Evolutionary conservation across 1,140 invertebrate genomes (phyloP).

Genomic region (Ptiloglossa arizonensis): DNA sequence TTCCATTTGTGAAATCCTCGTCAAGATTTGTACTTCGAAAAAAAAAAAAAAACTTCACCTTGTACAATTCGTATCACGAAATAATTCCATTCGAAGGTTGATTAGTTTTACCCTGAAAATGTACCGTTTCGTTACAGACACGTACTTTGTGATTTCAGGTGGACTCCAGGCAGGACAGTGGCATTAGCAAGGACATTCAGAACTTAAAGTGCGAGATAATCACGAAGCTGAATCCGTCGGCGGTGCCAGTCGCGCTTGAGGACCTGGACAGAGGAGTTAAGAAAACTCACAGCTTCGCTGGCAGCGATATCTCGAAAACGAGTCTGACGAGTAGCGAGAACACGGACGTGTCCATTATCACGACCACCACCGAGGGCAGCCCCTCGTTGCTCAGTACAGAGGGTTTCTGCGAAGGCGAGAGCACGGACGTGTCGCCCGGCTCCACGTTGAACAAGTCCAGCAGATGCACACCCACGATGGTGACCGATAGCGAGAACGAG

Average conservation of each 20-base stretch:
- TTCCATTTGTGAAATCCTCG: no score
- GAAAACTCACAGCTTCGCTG: slow-evolving; percentile 79
- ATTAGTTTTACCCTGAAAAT: no score
- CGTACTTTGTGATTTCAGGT: slow-evolving; percentile 24
- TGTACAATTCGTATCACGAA: no score
- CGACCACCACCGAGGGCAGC: slow-evolving; percentile 77
- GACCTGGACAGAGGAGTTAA: slow-evolving; percentile 66
- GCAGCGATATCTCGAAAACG: slow-evolving; percentile 79
- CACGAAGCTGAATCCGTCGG: slow-evolving; percentile 67
- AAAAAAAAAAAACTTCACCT: no score
- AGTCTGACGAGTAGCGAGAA: slow-evolving; percentile 78
- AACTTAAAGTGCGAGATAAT: slow-evolving; percentile 76
- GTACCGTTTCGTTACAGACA: no score
- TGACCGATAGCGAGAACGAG: slow-evolving; percentile 70
- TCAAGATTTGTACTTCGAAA: no score
- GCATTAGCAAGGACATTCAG: slow-evolving; percentile 75
- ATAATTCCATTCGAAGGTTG: no score
- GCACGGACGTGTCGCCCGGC: slow-evolving; percentile 74
- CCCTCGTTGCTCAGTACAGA: slow-evolving; percentile 79
- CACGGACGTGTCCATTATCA: slow-evolving; percentile 76
- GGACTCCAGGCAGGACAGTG: slow-evolving; percentile 45
- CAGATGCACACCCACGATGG: slow-evolving; percentile 67
- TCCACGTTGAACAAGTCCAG: slow-evolving; percentile 77
- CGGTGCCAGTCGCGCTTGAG: slow-evolving; percentile 53
- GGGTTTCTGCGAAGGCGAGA: slow-evolving; percentile 80